These are phyloP conservation scores for Heteractis magnifica DNA, from an alignment of 92 coral and sea anemone genomes.

Conservation along the genomic window DNA sequence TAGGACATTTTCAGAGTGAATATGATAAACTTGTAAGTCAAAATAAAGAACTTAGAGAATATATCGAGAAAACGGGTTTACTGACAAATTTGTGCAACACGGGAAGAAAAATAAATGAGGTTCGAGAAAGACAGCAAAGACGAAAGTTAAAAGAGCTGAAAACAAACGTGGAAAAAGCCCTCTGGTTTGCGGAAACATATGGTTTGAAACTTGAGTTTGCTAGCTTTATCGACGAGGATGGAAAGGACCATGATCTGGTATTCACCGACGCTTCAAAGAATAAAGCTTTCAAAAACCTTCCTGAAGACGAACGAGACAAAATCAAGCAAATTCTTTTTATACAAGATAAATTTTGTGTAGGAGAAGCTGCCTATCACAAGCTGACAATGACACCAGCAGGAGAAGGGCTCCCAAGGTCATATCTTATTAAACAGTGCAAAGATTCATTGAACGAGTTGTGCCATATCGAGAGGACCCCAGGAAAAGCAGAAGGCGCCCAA, in stretches of 20 bases:
- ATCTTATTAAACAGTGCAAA: conserved; percentile 38
- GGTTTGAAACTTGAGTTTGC: neutral
- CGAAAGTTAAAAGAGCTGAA: too few relatives aligned
- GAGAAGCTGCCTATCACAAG: conserved; percentile 49
- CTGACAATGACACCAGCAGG: conserved; percentile 45
- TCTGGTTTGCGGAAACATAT: conserved; percentile 45
- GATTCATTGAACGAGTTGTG: conserved; percentile 31
- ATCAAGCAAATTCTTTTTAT: conserved; percentile 33
- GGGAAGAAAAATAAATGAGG: too few relatives aligned
- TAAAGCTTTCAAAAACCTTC: conserved; percentile 9
- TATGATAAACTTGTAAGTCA: neutral
- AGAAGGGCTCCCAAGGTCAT: conserved; percentile 33
- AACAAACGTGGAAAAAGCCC: conserved; percentile 15
- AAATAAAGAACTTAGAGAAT: neutral
- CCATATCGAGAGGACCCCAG: neutral
- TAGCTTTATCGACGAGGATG: conserved; percentile 20
- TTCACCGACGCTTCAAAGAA: neutral
- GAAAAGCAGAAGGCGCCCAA: conserved; percentile 31
- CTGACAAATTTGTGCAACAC: too few relatives aligned
- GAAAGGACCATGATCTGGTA: neutral
- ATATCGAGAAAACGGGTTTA: too few relatives aligned
- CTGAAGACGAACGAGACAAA: conserved; percentile 34
- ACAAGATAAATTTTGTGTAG: conserved; percentile 38
- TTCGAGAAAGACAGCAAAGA: too few relatives aligned
- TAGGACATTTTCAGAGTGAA: neutral